phyloP scores from a whole-genome alignment of 2,797 vertebrate species.

The Monodelphis domestica region DNA sequence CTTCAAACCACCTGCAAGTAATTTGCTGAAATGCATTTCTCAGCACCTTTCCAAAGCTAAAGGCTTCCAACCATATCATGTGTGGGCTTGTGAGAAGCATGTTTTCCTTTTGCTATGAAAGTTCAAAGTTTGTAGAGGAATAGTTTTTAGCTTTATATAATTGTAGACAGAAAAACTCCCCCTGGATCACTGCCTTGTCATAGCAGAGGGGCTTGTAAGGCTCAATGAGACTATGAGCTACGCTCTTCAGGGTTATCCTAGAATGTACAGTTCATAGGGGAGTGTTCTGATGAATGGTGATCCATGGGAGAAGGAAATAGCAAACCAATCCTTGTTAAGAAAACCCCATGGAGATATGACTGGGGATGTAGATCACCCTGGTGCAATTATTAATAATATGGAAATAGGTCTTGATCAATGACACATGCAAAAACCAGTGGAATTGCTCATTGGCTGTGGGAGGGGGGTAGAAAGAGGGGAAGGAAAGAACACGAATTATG shows the following conservation, averaged over 20 bases:
- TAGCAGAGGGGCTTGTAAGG: neutral
- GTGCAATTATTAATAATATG: too few relatives aligned
- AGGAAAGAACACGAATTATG: too few relatives aligned
- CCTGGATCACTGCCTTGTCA: neutral
- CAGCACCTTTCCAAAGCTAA: neutral
- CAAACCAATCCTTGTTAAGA: neutral
- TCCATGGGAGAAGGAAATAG: neutral
- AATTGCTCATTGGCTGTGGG: too few relatives aligned
- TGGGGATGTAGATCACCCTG: too few relatives aligned
- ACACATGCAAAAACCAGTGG: too few relatives aligned
- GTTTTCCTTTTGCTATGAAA: neutral
- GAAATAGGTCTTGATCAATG: too few relatives aligned
- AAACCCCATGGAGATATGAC: too few relatives aligned
- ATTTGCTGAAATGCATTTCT: neutral
- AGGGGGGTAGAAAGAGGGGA: too few relatives aligned
- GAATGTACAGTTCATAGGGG: neutral
- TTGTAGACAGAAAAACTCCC: neutral
- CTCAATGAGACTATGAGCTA: neutral
- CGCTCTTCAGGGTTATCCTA: neutral
- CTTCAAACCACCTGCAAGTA: conserved; percentile 35
- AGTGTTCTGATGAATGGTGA: neutral
- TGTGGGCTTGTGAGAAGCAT: neutral
- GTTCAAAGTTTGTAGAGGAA: neutral
- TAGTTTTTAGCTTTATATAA: neutral
- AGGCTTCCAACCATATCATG: neutral